These are phyloP conservation scores for Timandra comae DNA, from an alignment of 2,888 invertebrate species.

Conservation along the genomic window DNA sequence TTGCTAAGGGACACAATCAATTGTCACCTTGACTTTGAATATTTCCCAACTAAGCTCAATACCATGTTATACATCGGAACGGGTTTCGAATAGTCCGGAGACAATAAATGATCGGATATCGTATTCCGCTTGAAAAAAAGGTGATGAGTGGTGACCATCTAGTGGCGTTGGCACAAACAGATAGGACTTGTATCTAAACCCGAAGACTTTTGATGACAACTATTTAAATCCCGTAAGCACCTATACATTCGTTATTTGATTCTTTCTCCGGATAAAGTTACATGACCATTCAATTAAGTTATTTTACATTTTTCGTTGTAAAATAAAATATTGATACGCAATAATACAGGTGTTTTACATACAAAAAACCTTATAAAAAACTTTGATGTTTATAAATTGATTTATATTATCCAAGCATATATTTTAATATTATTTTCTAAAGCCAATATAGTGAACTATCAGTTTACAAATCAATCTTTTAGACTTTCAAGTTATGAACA, in stretches of 20 bases:
- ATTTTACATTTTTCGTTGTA: constrained; percentile 25
- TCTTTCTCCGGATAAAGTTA: constrained; percentile 42
- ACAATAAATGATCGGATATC: constrained; percentile 70
- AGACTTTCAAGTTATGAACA: too few relatives aligned
- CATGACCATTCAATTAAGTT: constrained; percentile 43
- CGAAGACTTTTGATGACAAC: constrained; percentile 35
- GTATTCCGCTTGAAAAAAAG: constrained; percentile 69
- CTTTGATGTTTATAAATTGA: constrained; percentile 13
- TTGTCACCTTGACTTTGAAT: constrained; percentile 66
- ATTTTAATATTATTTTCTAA: too few relatives aligned
- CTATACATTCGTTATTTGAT: constrained; percentile 34
- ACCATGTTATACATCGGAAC: constrained; percentile 63
- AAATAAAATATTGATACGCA: constrained; percentile 1
- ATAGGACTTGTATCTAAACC: constrained; percentile 44
- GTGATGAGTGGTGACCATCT: constrained; percentile 64
- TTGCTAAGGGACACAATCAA: constrained; percentile 60
- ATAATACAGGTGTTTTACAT: constrained; percentile 4
- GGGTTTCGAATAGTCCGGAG: constrained; percentile 56
- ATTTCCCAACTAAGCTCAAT: constrained; percentile 60
- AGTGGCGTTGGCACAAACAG: constrained; percentile 55
- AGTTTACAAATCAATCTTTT: too few relatives aligned
- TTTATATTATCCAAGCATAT: constrained; percentile 3
- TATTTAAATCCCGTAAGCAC: constrained; percentile 44
- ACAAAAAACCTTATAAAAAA: constrained; percentile 6
- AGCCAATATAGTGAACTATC: too few relatives aligned